Evolutionary conservation across 2,113 vertebrate species (phyloP).

Genomic region (Limnothrissa miodon): DNA sequence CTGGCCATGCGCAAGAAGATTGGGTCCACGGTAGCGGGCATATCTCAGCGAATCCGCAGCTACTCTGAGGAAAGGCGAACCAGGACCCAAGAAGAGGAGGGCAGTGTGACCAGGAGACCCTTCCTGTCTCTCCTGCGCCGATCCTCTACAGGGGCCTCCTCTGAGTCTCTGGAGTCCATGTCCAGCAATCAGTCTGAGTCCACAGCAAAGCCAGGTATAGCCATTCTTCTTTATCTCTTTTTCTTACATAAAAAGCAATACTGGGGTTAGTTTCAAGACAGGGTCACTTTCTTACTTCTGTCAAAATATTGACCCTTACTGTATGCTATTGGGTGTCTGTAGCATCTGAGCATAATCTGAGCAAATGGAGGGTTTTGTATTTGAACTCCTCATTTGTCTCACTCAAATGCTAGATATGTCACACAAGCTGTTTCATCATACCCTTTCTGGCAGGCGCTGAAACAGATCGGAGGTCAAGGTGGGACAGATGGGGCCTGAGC

Average conservation of each 20-base stretch:
- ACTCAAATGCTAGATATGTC: background rate
- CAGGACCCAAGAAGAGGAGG: conserved; percentile 54
- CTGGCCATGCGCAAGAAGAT: conserved; percentile 86
- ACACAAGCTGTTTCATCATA: background rate
- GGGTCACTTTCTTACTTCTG: no score
- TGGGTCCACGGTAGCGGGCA: conserved; percentile 84
- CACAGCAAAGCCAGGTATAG: conserved; percentile 56
- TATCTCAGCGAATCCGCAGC: conserved; percentile 88
- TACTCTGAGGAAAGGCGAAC: conserved; percentile 78
- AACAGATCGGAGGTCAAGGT: conserved; percentile 76
- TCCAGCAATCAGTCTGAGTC: conserved; percentile 76
- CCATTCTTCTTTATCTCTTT: background rate
- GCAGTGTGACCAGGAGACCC: conserved; percentile 70
- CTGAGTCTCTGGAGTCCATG: conserved; percentile 89
- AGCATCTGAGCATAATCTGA: no score
- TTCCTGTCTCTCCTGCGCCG: conserved; percentile 83
- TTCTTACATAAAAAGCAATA: background rate
- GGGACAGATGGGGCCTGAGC: conserved; percentile 91
- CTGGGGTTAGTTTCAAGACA: no score
- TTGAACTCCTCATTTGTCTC: background rate
- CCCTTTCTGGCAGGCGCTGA: conserved; percentile 52
- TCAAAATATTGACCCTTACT: no score
- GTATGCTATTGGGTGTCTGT: no score
- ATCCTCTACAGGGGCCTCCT: conserved; percentile 78
- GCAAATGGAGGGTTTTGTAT: no score